phyloP scores from a whole-genome alignment of 1,140 invertebrate genomes.

The Physella acuta region DNA sequence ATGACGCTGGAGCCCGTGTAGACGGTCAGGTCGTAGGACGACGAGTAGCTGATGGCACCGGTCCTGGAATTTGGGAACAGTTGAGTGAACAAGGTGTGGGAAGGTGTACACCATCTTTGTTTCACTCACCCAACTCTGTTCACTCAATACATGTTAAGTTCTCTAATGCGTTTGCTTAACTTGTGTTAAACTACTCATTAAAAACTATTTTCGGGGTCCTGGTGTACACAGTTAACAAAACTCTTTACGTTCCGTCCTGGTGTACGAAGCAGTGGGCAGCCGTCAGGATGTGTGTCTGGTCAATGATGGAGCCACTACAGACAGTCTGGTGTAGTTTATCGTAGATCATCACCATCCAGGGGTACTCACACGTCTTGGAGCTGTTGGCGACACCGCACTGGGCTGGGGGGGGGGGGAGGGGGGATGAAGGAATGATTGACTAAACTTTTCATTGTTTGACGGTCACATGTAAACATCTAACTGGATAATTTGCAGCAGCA shows the following conservation, averaged over 20 bases:
- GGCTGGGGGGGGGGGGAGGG: too few species aligned
- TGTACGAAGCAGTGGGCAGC: slow-evolving; percentile 37
- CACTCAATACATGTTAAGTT: neutral
- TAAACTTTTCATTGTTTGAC: too few species aligned
- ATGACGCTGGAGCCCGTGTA: too few species aligned
- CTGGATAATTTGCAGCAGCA: too few species aligned
- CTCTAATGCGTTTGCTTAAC: neutral
- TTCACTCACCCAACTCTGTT: neutral
- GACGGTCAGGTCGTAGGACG: too few species aligned
- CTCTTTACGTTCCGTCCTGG: slow-evolving; percentile 1
- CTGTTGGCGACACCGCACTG: too few species aligned
- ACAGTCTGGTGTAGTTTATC: neutral
- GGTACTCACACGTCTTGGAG: slow-evolving; percentile 15
- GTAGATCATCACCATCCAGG: slow-evolving; percentile 24
- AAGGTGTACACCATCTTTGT: neutral
- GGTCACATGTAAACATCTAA: too few species aligned
- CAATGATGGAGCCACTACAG: slow-evolving; percentile 38
- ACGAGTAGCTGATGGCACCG: too few species aligned
- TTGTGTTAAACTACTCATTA: neutral
- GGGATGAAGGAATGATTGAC: too few species aligned
- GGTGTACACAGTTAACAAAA: too few species aligned
- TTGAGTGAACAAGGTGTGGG: neutral
- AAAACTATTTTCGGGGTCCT: too few species aligned
- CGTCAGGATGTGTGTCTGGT: slow-evolving; percentile 34
- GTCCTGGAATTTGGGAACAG: neutral